Percentiles rank a stretch among this genome's conserved stretches.
These are phyloP conservation scores for Cyclargus thomasi DNA, from an alignment of 1,140 invertebrate genomes.

Conservation along the genomic window DNA sequence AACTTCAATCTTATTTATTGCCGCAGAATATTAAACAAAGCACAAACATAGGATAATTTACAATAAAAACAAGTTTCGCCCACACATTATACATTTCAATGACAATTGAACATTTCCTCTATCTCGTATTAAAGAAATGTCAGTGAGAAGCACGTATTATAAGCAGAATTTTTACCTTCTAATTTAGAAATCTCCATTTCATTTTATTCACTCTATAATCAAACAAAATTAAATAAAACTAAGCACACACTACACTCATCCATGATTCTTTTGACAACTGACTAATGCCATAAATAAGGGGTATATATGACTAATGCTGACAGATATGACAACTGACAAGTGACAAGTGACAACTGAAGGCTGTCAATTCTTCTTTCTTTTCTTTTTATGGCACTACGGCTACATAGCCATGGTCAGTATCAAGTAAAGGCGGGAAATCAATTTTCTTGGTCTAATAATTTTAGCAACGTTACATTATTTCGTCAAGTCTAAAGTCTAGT, in stretches of 20 bases:
- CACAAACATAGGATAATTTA: conserved; percentile 57
- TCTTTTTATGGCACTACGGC: too few species aligned
- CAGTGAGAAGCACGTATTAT: neutral
- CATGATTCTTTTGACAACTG: conserved; percentile 17
- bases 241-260: neutral
- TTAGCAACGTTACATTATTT: too few species aligned
- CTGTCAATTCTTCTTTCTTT: too few species aligned
- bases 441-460: too few species aligned
- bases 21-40: conserved; percentile 25
- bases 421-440: too few species aligned
- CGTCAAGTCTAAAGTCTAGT: too few species aligned
- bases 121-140: conserved; percentile 5
- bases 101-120: conserved; percentile 25
- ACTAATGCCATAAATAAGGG: neutral
- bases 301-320: neutral
- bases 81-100: conserved; percentile 45
- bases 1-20: neutral
- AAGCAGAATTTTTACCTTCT: conserved; percentile 41
- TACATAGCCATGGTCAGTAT: too few species aligned
- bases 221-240: conserved; percentile 9
- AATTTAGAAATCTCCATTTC: conserved; percentile 55
- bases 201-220: conserved; percentile 35
- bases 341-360: neutral
- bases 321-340: neutral
- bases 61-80: conserved; percentile 51